Evolutionary conservation across 2,888 invertebrate species (phyloP), one percentile per base, ranked within the genome.

Genomic region (Meloe dianella): DNA sequence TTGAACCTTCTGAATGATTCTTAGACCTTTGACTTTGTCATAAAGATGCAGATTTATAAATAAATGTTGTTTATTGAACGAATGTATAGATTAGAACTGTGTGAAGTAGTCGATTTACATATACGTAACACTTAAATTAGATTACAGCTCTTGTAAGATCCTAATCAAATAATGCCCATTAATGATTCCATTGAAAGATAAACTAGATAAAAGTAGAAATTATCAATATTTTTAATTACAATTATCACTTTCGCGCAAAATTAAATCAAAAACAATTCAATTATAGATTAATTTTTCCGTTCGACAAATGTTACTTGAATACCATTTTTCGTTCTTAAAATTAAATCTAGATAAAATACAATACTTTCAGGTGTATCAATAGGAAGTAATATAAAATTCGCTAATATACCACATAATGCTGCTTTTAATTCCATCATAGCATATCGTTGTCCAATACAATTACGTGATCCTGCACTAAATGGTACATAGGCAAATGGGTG

Each of bases 361-460:
- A 84, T 76, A 14, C 87, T 86, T 35, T 84, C 84, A 12, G 83
- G 78, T n/a, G 82, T 84, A n/a, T 87, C 85, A 2, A 85, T 79
- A 0, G 87, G 83, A 56, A 84, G 77, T 38, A 91, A 73, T 17
- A 76, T 82, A 77, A 86, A 91, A 69, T 85, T 85, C 14, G 85
- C 80, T 20, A 89, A 76, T 14, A 91, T 82, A 22, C 85, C 84
- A 20, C 87, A 85, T 24, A 91, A 75, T 1, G 89, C 77, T 64
- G 87, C 85, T 79, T 87, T 87, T 14, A 90, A 86, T 79, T 91
- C 91, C 57, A 89, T 77, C 80, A 89, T 86, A 0, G 91, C 90
- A 75, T 89, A 91, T 71, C 87, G 87, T 80, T 90, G 88, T 20
- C 91, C 90, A 72, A 91, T 89, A 74, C 90, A 91, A 78, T 90